Base-by-base conservation (phyloP, 2,888 invertebrate genomes). In the Conus canariensis region DNA sequence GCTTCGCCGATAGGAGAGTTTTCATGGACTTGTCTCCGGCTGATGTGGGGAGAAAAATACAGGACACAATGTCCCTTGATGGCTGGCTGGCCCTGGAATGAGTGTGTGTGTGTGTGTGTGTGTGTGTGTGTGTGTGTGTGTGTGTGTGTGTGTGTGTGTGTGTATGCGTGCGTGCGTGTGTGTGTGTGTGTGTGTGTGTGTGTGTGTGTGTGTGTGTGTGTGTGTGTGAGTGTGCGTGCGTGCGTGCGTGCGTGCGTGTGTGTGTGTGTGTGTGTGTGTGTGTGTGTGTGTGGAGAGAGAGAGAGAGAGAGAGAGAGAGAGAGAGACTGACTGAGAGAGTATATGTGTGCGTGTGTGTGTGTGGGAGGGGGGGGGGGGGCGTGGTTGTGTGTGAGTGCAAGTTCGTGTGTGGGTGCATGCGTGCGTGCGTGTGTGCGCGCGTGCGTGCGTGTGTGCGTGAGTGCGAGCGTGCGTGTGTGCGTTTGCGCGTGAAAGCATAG, bases 361-460 rank as follows among this genome's bases (percentile, higher is more conserved):
- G 45, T 45, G 45, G 45, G 45, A 4, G 45, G 45, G 45, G 45
- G 3, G 45, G 45, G 45, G 45, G 45, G 4, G 45, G 45, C 45
- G 45, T 45, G 45, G 45, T 3, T 45, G 45, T 45, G 45, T 45
- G 45, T 3, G 45, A 45, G 45, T 82, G 82, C n/a, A 30, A 30
- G 82, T 30, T 25, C 5, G 83, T 83, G 83, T 83, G 83, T 83
- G 83, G 56, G 58, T 83, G 22, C 45, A 58, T 83, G 83, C 9
- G 83, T 83, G 83, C 5, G 83, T 83, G 83, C 58, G 83, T 83
- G 14, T 83, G 58, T 83, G 83, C 58, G 83, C 58, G 83, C 45
- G 83, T 58, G 83, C 58, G 83, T 83, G 83, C 16, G 83, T 83
- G 83, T 83, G 83, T 83, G 83, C 16, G 83, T 83, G 83, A 10